Evolutionary conservation across 2,797 vertebrate genomes (phyloP), one percentile per base, ranked within the genome.

Genomic region (Hozukius guyotensis): DNA sequence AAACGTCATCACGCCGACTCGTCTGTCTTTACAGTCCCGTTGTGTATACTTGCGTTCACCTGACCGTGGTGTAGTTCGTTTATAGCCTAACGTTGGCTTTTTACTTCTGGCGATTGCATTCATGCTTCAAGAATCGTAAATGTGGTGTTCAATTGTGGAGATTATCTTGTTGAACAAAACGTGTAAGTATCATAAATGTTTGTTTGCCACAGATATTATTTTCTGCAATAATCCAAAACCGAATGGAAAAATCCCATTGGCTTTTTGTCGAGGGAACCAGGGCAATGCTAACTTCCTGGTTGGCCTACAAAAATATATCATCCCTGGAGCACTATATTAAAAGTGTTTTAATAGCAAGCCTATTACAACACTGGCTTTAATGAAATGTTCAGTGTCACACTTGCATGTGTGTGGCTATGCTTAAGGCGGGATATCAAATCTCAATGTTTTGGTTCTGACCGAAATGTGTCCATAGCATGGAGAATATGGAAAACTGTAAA

Each of bases 281-380:
- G 42, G 6, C 0, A 14, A 46, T 46, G 0, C 0, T 0, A 6
- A 16, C 42, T 18, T 16, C 42, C 14, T 46, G 42, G 42, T 18
- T 46, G 14, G 14, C 1, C 42, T 46, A 53, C 18, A n/a, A 53
- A n/a, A 53, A 53, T 3, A 46, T 0, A 18, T 18, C 42, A 46
- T 46, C 1, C 42, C 42, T 46, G 42, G 6, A 46, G 16, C 0
- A 46, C 42, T 46, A 0, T 46, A 8, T 46, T 46, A 16, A 46
- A 46, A 0, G 0, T 46, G 14, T 46, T 16, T 16, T 18, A 46
- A 46, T 46, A 16, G 27, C 25, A n/a, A n/a, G 31, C 0, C 16
- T 11, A 13, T 22, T 32, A 18, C 22, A 24, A 72, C 27, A 62
- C 42, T 12, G 9, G 9, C 42, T 63, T 34, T 5, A 34, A 13